phyloP scores from a whole-genome alignment of 53 echinoderm and acorn worm genomes.

The Patiria pectinifera region DNA sequence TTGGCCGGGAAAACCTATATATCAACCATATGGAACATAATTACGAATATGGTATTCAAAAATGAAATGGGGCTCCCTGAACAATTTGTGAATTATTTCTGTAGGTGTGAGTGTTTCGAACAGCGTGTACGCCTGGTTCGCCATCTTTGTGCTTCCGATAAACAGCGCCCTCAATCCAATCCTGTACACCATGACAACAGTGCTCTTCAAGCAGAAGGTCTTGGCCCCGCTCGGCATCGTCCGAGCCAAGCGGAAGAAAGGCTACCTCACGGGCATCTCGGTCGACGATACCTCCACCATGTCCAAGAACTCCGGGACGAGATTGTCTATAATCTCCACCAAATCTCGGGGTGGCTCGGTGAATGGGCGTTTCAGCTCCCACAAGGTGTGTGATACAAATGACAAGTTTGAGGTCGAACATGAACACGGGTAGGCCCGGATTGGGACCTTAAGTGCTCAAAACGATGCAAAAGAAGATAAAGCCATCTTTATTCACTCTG shows the following conservation, averaged over 20 bases:
- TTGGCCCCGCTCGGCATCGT: slow-evolving; percentile 51
- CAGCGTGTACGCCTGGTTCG: slow-evolving; percentile 92
- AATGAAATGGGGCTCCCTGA: no score
- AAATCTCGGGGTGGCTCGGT: slow-evolving; percentile 74
- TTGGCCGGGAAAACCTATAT: no score
- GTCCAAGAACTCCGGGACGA: slow-evolving; percentile 79
- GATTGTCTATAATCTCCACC: slow-evolving; percentile 84
- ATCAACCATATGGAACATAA: no score
- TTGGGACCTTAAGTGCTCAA: no score
- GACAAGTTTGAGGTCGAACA: background rate
- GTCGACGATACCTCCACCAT: slow-evolving; percentile 48
- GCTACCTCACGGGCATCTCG: slow-evolving; percentile 42
- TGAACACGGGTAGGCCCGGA: no score
- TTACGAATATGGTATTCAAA: no score
- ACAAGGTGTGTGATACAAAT: slow-evolving; percentile 12
- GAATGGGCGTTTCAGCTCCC: slow-evolving; percentile 60
- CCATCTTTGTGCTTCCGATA: slow-evolving; percentile 90
- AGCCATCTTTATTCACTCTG: no score
- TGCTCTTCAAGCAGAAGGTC: slow-evolving; percentile 89
- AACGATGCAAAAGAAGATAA: no score
- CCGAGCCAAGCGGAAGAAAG: slow-evolving; percentile 33
- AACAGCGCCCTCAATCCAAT: slow-evolving; percentile 96
- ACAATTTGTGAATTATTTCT: no score
- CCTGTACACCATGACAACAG: slow-evolving; percentile 93
- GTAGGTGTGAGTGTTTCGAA: slow-evolving; percentile 76